Base-by-base conservation (phyloP, 1,140 invertebrate genomes). In the Mycetomoellerius zeteki region DNA sequence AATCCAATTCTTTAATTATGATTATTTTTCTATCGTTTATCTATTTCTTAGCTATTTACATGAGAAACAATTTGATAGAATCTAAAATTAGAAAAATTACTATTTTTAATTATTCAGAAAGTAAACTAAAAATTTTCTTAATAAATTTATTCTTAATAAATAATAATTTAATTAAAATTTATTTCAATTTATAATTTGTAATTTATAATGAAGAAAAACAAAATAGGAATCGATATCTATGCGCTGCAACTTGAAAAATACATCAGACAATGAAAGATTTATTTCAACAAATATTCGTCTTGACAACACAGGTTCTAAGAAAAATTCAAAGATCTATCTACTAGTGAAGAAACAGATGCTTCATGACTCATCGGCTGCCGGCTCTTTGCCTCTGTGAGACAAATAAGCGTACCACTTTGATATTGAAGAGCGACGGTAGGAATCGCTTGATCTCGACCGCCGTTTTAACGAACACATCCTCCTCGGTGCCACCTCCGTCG, bases 341-440 rank as follows among this genome's bases (percentile, higher is more conserved):
- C 6, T 33, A 19, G 2, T 10, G 30, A 33, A n/a, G 3, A n/a
- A n/a, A n/a, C n/a, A n/a, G n/a, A n/a, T n/a, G 64, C 30, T 56
- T 19, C 47, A 16, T 47, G 33, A 64, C 16, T 77, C 56, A 77
- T 69, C 30, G 27, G 27, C 27, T 73, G 19, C 30, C 27, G n/a
- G 47, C 27, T 14, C 47, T 33, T 52, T 21, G 60, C 37, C 19
- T 71, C 30, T 24, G 2, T 3, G 37, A 56, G 64, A 71, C 47
- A 21, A 73, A 16, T 50, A 56, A 47, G 73, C 95, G 86, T 94
- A 96, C 95, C 95, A 96, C 95, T 96, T 96, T 96, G 82, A 96
- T 94, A 80, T 94, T 95, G 86, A 94, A 94, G 21, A 96, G 93
- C 8, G 95, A 95, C 0, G 95, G 95, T 10, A 96, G 89, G 65